Base-by-base conservation (phyloP, 53 echinoderm and acorn worm species). In the Holothuria leucospilota region DNA sequence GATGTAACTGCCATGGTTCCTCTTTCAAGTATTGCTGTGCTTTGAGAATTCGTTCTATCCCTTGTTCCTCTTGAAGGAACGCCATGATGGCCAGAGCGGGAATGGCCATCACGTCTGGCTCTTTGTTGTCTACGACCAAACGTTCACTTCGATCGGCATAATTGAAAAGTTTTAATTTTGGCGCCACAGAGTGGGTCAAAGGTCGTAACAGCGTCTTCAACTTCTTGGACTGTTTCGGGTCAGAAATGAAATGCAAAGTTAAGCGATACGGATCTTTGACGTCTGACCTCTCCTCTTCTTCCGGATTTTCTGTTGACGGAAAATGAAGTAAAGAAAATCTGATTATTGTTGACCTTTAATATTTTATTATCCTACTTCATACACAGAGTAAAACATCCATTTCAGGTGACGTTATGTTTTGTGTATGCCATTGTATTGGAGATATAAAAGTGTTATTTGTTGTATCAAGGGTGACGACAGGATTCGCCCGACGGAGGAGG, bases 181-280 rank as follows among this genome's bases (percentile, higher is more conserved):
- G 82, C 16, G 85, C 85, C 28, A 92, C 78, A 15, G 88, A 38
- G 11, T 80, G 65, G 25, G 88, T 85, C 68, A 92, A 61, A 25
- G 92, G 88, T 38, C 85, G 92, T 4, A 92, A 59, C 11, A 92
- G 80, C 29, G 66, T 78, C 53, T 53, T 77, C 5, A 88, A 81
- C 38, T 28, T 42, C 8, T 92, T 88, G 25, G 88, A 84, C 39
- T 92, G 85, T 18, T 85, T 88, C 13, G 88, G 88, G 66, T 92
- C 88, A 13, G 92, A 84, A 59, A 92, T 92, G 78, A 89, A 92
- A 71, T 92, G 92, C 20, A 92, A 67, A 21, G 92, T 92, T 34
- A 92, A 27, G 6, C 77, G 69, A 52, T 92, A 92, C 26, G 88
- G 92, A 66, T 89, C 92, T 21, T 52, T 78, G 30, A 82, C 34